phyloP scores from a whole-genome alignment of 2,797 vertebrate species.

The Lerista edwardsae region DNA sequence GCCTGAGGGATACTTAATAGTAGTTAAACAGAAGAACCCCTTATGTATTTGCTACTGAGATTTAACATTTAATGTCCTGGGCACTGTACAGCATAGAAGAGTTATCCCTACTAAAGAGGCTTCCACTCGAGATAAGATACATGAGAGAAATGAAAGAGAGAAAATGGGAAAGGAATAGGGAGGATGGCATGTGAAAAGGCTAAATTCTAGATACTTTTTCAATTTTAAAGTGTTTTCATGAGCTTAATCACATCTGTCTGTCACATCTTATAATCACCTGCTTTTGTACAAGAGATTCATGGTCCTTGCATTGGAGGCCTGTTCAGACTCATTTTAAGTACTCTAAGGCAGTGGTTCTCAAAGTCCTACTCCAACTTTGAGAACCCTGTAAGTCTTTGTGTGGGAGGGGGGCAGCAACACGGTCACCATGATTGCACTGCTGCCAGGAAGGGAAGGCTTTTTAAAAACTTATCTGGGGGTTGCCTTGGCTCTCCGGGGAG shows the following conservation, averaged over 20 bases:
- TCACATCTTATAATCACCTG: conserved; percentile 46
- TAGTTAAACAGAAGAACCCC: neutral
- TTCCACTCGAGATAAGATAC: neutral
- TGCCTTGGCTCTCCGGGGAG: too few relatives aligned
- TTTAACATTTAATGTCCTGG: neutral
- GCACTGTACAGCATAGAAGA: neutral
- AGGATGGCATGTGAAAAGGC: neutral
- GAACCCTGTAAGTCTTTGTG: too few relatives aligned
- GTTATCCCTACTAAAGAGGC: neutral
- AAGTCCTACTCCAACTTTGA: too few relatives aligned
- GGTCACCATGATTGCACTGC: too few relatives aligned
- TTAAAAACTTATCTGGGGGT: too few relatives aligned
- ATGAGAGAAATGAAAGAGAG: neutral
- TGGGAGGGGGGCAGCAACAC: too few relatives aligned
- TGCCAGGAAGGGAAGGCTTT: too few relatives aligned
- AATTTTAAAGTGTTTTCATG: conserved; percentile 28
- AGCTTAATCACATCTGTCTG: conserved; percentile 22
- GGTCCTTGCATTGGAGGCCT: conserved; percentile 33
- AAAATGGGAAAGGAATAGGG: neutral
- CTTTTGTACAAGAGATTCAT: conserved; percentile 35
- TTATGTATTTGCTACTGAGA: neutral
- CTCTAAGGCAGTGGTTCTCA: neutral
- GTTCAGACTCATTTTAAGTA: conserved; percentile 52
- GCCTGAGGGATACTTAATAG: neutral
- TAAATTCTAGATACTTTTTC: neutral